phyloP scores from a whole-genome alignment of 2,888 invertebrate species.

The Oscheius myriophilus region DNA sequence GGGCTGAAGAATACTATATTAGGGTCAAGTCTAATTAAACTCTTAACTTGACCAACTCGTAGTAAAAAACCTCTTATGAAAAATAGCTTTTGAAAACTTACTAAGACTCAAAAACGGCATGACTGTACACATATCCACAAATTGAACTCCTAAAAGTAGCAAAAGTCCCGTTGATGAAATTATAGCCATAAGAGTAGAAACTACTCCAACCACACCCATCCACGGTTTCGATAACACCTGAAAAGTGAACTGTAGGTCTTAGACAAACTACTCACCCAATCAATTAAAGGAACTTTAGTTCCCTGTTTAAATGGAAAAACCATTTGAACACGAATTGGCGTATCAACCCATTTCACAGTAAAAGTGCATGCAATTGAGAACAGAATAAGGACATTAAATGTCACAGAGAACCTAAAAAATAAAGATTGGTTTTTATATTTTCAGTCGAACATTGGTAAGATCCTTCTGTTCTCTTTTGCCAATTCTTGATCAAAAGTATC shows the following conservation, averaged over 20 bases:
- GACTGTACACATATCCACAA: constrained; percentile 91
- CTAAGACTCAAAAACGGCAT: constrained; percentile 94
- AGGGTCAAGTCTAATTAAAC: too few species aligned
- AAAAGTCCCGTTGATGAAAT: constrained; percentile 88
- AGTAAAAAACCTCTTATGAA: too few species aligned
- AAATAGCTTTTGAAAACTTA: constrained; percentile 75
- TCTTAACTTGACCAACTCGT: too few species aligned
- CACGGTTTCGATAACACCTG: constrained; percentile 84
- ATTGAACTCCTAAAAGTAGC: constrained; percentile 87
- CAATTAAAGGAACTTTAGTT: constrained; percentile 77
- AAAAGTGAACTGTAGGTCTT: constrained; percentile 70
- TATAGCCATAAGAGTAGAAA: constrained; percentile 79
- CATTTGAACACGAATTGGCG: constrained; percentile 21
- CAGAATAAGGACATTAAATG: constrained; percentile 59
- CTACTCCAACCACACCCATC: constrained; percentile 54
- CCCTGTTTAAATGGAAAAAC: constrained; percentile 5
- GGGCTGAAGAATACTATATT: too few species aligned
- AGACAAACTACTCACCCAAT: constrained; percentile 79
- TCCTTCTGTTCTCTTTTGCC: constrained; percentile 56
- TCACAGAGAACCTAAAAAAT: constrained; percentile 58
- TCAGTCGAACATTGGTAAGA: constrained; percentile 54
- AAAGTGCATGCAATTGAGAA: constrained; percentile 65
- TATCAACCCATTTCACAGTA: constrained; percentile 50
- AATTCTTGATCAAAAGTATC: constrained; percentile 63
- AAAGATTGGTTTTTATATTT: too few species aligned